Conservation (phyloP, 2,888 invertebrate genomes). For the Sialis fuliginosa region DNA sequence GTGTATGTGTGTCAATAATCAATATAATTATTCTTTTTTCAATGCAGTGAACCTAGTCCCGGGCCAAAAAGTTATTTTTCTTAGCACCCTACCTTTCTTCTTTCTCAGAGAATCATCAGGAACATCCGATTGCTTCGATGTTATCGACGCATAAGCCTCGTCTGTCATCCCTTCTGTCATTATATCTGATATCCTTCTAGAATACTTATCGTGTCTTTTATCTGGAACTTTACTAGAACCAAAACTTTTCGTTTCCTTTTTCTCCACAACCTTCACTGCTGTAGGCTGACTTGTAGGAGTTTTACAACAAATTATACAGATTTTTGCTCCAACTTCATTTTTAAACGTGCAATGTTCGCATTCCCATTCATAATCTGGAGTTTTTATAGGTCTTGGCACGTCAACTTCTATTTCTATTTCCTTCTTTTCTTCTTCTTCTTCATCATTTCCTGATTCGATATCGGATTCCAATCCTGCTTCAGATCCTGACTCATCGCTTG, state of each 20-base stretch:
- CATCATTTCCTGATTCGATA: slow-evolving; percentile 2
- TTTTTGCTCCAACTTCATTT: slow-evolving; percentile 59
- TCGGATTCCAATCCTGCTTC: slow-evolving; percentile 2
- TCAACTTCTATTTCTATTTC: neutral
- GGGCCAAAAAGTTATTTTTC: slow-evolving; percentile 58
- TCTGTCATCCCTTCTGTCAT: slow-evolving; percentile 10
- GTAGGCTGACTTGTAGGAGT: slow-evolving; percentile 34
- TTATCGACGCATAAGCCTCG: slow-evolving; percentile 16
- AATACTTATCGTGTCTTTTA: too few species aligned
- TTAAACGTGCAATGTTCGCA: slow-evolving; percentile 85
- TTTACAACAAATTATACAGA: slow-evolving; percentile 76
- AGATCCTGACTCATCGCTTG: slow-evolving; percentile 4
- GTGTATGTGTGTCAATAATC: neutral
- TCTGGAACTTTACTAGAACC: too few species aligned
- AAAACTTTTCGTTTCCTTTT: neutral
- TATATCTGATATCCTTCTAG: neutral
- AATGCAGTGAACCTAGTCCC: slow-evolving; percentile 39
- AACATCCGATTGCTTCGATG: neutral
- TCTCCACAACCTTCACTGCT: neutral
- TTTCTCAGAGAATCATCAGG: slow-evolving; percentile 4
- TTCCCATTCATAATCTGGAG: slow-evolving; percentile 51
- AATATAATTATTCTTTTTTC: neutral
- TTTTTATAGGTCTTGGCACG: slow-evolving; percentile 20
- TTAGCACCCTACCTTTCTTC: slow-evolving; percentile 51
- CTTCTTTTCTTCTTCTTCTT: slow-evolving; percentile 5